Evolutionary conservation across 2,113 vertebrate genomes (phyloP), one percentile per base, ranked within the genome.

Genomic region (Daboia siamensis): DNA sequence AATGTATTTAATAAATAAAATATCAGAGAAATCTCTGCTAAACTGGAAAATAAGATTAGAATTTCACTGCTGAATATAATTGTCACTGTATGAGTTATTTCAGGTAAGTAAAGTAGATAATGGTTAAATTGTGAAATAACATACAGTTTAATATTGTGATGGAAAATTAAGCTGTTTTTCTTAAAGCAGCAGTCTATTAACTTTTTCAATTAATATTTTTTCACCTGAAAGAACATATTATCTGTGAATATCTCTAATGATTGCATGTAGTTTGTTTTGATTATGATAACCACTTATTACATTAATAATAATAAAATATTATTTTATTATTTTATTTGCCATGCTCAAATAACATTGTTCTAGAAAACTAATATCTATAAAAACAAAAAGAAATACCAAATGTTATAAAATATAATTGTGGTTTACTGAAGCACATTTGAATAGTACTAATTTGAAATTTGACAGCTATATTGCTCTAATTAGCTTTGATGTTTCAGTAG

Each of bases 161-260:
- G 54, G 89, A 33, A 96, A 90, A 91, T 92, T 61, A 93, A 94
- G 92, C 95, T 95, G 51, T 80, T 91, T 94, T 95, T 84, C 39
- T 92, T 95, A 94, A 64, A 96, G 91, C 90, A 95, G 33, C 94
- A 93, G 95, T 91, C 89, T 95, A 93, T 94, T 94, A 94, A 95
- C 94, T 92, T 74, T 91, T 96, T 92, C 85, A 85, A 55, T 87
- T 93, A 93, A 94, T 95, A 92, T 84, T 89, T 93, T 93, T 92
- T 80, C 29, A 88, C 69, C 96, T 94, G 91, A 93, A 92, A 91
- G 92, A 93, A 15, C 90, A 0, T 44, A 93, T 93, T 94, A 87
- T 93, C 23, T 93, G 23, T 92, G 92, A 95, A 44, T 20, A 91
- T 54, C 44, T 95, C 90, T 91, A 33, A 95, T 95, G 61, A 52